Base-by-base conservation (phyloP, 1,140 invertebrate genomes). In the Aplysia californica region DNA sequence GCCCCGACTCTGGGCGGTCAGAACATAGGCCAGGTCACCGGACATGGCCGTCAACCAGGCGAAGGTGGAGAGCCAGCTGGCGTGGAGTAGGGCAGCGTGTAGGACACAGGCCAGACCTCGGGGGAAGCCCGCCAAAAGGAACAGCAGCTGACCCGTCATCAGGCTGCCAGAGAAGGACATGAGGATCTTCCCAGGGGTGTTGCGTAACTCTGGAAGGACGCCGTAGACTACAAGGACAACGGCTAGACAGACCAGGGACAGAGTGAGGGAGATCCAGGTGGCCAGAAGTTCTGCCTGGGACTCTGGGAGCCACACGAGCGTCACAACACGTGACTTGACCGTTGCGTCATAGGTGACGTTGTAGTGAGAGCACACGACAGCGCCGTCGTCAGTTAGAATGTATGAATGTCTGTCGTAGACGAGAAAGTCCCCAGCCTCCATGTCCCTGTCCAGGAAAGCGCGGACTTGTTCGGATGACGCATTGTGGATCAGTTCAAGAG, bases 11-110 rank as follows among this genome's bases (percentile, higher is more conserved):
- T 76, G 65, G n/a, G n/a, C 15, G 31, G 56, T 92, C 81, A 91
- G 85, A 89, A 90, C 18, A 95, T 96, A 55, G 89, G 89, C 92
- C 4, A 92, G 88, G 80, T 92, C 91, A 81, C 90, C 91, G 0
- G 92, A 88, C 79, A 92, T 87, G 2, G 89, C 86, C 31, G 90
- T 88, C 89, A 91, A 91, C 92, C 92, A 92, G 38, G 87, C 89
- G 81, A 92, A 92, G 0, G 91, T 87, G 0, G 90, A 85, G 68
- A 92, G 84, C 81, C 91, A 91, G 55, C 83, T 75, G 82, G 90
- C 92, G 75, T 90, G 91, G 3, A 88, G 90, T 31, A 88, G 44
- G 1, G 91, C 81, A 21, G 89, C 91, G 36, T 89, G 77, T 1
- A 83, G 79, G 23, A 82, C 70, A 68, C 83, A 85, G 5, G 70